These are phyloP conservation scores for Galaxea fascicularis DNA, from an alignment of 92 coral and sea anemone genomes.

Conservation along the genomic window DNA sequence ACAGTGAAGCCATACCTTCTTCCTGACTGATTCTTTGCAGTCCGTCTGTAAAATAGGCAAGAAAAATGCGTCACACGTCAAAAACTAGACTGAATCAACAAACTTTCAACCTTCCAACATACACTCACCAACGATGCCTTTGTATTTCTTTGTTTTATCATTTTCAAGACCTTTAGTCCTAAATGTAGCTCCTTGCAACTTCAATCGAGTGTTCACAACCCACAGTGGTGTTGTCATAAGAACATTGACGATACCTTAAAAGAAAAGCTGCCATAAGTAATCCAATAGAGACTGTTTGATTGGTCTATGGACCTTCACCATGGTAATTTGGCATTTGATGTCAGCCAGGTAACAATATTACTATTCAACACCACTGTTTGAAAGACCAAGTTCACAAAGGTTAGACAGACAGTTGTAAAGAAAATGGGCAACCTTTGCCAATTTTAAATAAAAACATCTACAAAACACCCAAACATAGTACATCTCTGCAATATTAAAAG, in stretches of 20 bases:
- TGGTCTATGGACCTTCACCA: not conserved
- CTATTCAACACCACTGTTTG: not conserved
- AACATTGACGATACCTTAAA: slow-evolving; percentile 87
- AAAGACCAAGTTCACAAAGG: too few species aligned
- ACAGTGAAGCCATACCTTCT: slow-evolving; percentile 84
- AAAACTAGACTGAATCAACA: not conserved
- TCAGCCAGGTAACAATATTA: too few species aligned
- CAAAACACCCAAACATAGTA: too few species aligned
- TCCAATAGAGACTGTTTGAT: not conserved
- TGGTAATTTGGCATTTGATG: too few species aligned
- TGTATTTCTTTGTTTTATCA: slow-evolving; percentile 73
- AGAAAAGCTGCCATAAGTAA: not conserved
- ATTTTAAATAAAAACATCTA: too few species aligned
- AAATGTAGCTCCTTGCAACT: slow-evolving; percentile 94
- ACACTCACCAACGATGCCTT: slow-evolving; percentile 88
- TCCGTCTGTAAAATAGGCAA: slow-evolving; percentile 64
- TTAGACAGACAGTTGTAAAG: too few species aligned
- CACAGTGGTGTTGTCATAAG: slow-evolving; percentile 91
- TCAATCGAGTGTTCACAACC: slow-evolving; percentile 95
- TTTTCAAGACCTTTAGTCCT: slow-evolving; percentile 80
- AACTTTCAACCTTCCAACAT: not conserved
- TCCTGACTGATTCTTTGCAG: slow-evolving; percentile 72
- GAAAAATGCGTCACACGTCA: not conserved
- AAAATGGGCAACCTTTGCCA: too few species aligned
- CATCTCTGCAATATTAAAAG: too few species aligned